Base-by-base conservation (phyloP, 2,113 vertebrate genomes). In the Entelurus aequoreus region DNA sequence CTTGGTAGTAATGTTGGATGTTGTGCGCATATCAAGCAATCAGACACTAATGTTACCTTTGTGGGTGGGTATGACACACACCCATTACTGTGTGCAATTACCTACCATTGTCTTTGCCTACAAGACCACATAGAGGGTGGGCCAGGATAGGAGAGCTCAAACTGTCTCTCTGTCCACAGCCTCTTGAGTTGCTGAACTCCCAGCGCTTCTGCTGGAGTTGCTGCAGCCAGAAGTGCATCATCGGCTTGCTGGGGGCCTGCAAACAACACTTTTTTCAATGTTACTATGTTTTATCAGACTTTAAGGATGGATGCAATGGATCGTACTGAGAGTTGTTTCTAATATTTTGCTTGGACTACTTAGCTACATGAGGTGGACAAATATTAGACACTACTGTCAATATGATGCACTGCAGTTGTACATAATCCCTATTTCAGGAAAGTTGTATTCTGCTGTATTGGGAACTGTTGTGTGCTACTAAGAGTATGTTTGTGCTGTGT, bases 201-300 rank as follows among this genome's bases (percentile, higher is more conserved):
- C 96, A 98, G 13, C 97, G 90, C 66, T 94, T 98, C 89, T 99
- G 96, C 68, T 99, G 96, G 36, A 99, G 86, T 71, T 99, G 92
- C 77, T 98, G 95, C 1, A 99, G 88, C 97, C 97, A 99, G 80
- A 90, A 97, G 1, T 92, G 91, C 96, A 96, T 99, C 75, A 92
- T 91, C 78, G 96, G 94, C 16, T 81, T 91, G 28, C 84, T 96
- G 0, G 94, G 91, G 6, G 97, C 96, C 97, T 97, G 14, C 4
- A 16, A 35, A 46, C 54, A 57, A 14, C 36, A 15, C 0, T 19
- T 12, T 7, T 46, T 10, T 19, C 49, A 7, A 51, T n/a, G 8
- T 51, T n/a, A 16, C 14, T 14, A 51, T 10, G n/a, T 51, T 21
- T n/a, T 19, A 10, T 37, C 6, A 57, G 8, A 16, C 11, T 28